These are phyloP conservation scores for Psix sp. DNA, from an alignment of 1,140 invertebrate genomes.

Conservation along the genomic window DNA sequence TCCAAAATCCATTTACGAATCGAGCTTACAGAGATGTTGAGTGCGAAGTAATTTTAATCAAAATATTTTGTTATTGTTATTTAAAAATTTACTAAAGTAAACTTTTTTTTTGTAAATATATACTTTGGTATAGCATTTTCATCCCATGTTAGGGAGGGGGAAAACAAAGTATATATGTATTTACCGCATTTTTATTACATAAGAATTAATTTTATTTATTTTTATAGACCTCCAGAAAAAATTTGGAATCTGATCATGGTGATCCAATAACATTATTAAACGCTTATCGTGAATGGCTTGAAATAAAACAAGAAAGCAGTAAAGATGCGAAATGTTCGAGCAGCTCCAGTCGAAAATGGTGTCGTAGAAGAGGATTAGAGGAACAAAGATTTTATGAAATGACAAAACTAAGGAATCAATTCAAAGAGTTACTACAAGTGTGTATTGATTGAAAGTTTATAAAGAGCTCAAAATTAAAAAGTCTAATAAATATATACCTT, in stretches of 20 bases:
- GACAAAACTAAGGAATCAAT: slow-evolving; percentile 93
- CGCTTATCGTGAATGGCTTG: slow-evolving; percentile 93
- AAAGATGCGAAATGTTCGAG: slow-evolving; percentile 65
- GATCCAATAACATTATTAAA: slow-evolving; percentile 95
- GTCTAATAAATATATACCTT: too few species aligned
- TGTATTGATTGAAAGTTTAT: slow-evolving; percentile 28
- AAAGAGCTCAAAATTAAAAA: not conserved
- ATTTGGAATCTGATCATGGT: slow-evolving; percentile 94
- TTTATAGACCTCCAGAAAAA: slow-evolving; percentile 83
- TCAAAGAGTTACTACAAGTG: slow-evolving; percentile 90
- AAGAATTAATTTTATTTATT: not conserved
- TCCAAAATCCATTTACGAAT: slow-evolving; percentile 95
- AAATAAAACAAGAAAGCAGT: slow-evolving; percentile 81
- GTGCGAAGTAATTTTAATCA: slow-evolving; percentile 81
- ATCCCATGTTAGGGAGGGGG: too few species aligned
- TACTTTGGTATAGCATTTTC: too few species aligned
- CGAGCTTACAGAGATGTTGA: slow-evolving; percentile 90
- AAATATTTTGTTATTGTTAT: slow-evolving; percentile 10
- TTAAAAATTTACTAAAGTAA: too few species aligned
- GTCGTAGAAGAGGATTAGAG: slow-evolving; percentile 90
- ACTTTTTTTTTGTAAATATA: too few species aligned
- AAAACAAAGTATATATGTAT: not conserved
- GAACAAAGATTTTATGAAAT: slow-evolving; percentile 98
- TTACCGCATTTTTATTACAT: too few species aligned
- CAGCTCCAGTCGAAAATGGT: slow-evolving; percentile 86